A percentile compares a stretch with the other conserved stretches of the same genome.
These are phyloP conservation scores for Eudemis profundana DNA, from an alignment of 2,888 invertebrate species.

Conservation along the genomic window DNA sequence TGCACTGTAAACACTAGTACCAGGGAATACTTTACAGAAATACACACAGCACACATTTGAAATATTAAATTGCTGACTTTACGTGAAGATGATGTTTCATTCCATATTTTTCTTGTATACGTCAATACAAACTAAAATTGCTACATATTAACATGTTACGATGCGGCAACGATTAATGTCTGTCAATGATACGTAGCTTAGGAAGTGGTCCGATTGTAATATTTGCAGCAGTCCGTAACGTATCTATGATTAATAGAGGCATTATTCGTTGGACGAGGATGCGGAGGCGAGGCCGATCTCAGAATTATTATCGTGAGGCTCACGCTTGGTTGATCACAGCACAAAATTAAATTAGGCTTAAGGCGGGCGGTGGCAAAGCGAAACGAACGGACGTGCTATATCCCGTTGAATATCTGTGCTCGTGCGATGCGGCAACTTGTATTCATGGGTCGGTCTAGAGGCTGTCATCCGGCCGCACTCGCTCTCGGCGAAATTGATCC, in stretches of 20 bases:
- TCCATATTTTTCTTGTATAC: no score
- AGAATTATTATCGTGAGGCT: slow-evolving; percentile 74
- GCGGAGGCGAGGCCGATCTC: slow-evolving; percentile 63
- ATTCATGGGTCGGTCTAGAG: slow-evolving; percentile 63
- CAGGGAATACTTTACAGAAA: no score
- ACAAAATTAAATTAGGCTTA: slow-evolving; percentile 79
- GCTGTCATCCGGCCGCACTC: slow-evolving; percentile 58
- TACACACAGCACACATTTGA: no score
- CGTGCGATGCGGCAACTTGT: slow-evolving; percentile 64
- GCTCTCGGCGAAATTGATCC: slow-evolving; percentile 63
- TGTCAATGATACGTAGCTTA: slow-evolving; percentile 34
- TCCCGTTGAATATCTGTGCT: slow-evolving; percentile 55
- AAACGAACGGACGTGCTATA: slow-evolving; percentile 47
- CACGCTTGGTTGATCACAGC: slow-evolving; percentile 72
- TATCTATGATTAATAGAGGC: slow-evolving; percentile 68
- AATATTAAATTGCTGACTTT: no score
- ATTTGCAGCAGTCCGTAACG: slow-evolving; percentile 44
- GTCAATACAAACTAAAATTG: slow-evolving; percentile 24
- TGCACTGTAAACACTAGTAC: no score
- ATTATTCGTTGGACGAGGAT: slow-evolving; percentile 64
- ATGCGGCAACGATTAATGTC: slow-evolving; percentile 34
- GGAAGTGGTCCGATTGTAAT: slow-evolving; percentile 40
- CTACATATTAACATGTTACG: slow-evolving; percentile 21
- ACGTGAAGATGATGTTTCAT: no score
- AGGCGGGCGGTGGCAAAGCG: slow-evolving; percentile 55